These are phyloP conservation scores for Carassius auratus DNA, from an alignment of 2,113 vertebrate species.

Conservation along the genomic window DNA sequence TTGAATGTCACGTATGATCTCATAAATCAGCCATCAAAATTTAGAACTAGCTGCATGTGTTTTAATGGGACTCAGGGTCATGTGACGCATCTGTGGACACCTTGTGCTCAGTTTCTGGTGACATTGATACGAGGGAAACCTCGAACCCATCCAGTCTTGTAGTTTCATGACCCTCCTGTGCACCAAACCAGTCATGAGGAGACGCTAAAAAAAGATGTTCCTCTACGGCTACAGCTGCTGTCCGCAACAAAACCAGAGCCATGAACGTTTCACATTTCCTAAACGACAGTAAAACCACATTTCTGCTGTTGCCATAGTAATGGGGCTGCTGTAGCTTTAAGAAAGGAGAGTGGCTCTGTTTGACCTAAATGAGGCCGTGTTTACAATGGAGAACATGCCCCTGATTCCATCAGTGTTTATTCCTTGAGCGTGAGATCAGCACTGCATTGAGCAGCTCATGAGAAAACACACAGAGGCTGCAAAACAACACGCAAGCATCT, in stretches of 20 bases:
- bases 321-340: conserved; percentile 65
- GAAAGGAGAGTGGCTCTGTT: conserved; percentile 57
- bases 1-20: background rate
- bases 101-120: background rate
- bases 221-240: conserved; percentile 66
- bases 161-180: background rate
- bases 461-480: background rate
- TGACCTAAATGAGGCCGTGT: conserved; percentile 68
- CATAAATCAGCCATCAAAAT: background rate
- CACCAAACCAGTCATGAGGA: conserved; percentile 48
- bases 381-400: background rate
- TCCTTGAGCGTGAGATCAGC: background rate
- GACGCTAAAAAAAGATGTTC: conserved; percentile 73
- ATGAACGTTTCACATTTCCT: background rate
- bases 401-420: conserved; percentile 1
- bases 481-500: background rate
- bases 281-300: background rate
- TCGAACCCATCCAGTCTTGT: background rate
- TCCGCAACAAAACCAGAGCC: conserved; percentile 12
- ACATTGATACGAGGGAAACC: background rate
- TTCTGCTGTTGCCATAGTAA: conserved; percentile 26
- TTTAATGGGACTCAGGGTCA: background rate
- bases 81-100: background rate
- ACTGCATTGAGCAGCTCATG: background rate
- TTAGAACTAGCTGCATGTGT: background rate